phyloP scores from a whole-genome alignment of 2,797 vertebrate species.

The Molossus molossus region DNA sequence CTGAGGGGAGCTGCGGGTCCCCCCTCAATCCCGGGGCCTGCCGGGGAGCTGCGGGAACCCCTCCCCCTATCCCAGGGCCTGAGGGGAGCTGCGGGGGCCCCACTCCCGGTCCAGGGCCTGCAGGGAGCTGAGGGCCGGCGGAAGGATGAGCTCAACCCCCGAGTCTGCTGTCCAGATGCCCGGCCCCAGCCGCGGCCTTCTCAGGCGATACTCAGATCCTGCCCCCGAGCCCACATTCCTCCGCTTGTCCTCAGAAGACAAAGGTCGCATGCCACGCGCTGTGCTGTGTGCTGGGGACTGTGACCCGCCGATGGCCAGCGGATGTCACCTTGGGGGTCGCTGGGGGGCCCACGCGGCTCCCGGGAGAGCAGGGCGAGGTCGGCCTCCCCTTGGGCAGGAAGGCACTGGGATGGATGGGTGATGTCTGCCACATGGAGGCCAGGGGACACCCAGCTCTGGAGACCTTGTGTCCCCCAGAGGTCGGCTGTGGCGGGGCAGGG shows the following conservation, averaged over 20 bases:
- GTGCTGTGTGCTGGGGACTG: not conserved
- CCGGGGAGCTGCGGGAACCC: no score
- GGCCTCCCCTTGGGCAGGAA: not conserved
- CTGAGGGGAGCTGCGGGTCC: no score
- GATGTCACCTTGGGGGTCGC: no score
- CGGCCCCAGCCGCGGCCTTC: constrained; percentile 80
- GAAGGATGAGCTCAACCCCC: constrained; percentile 38
- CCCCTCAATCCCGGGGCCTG: no score
- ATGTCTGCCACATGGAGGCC: accelerated
- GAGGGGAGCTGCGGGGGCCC: no score
- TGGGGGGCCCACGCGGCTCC: accelerated
- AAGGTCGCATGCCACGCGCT: not conserved
- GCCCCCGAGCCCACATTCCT: constrained; percentile 47
- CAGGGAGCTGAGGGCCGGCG: accelerated
- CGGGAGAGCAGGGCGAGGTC: no score
- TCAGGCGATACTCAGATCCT: constrained; percentile 87
- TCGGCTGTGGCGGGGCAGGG: not conserved
- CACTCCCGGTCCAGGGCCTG: no score
- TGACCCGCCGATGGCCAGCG: accelerated
- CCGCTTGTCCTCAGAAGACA: constrained; percentile 76
- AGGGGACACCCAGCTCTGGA: accelerated
- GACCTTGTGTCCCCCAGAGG: accelerated
- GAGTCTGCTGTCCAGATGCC: constrained; percentile 90
- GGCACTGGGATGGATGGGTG: accelerated
- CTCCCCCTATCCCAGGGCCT: no score